Evolutionary conservation across 2,113 vertebrate genomes (phyloP).

Genomic region (Eidolon helvum): DNA sequence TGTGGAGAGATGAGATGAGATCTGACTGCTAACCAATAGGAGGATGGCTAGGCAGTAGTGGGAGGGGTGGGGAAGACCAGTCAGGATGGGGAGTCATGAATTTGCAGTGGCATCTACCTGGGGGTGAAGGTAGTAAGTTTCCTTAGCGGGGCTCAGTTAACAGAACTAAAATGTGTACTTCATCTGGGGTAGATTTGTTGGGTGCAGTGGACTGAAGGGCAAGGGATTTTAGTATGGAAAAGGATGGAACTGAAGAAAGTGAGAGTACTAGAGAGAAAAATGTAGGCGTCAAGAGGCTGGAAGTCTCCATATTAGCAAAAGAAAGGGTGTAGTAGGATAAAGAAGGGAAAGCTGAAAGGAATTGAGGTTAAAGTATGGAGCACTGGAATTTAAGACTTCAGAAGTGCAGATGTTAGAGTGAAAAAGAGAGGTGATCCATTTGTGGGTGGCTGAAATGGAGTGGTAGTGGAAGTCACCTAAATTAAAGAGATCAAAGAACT

Average conservation of each 20-base stretch:
- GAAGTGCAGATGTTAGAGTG: background rate
- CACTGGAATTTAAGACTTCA: background rate
- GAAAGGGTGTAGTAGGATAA: background rate
- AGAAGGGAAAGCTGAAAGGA: too few relatives aligned
- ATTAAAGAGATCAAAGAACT: background rate
- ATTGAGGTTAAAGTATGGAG: background rate
- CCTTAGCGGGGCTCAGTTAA: background rate
- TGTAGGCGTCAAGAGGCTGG: background rate
- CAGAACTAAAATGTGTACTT: background rate
- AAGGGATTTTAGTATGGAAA: background rate
- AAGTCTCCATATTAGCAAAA: background rate
- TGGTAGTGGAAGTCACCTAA: background rate
- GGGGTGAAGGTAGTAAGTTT: background rate
- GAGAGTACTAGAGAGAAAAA: background rate
- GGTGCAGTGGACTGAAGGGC: background rate
- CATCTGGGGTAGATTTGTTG: background rate
- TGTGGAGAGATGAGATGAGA: background rate
- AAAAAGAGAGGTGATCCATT: background rate
- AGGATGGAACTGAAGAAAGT: background rate
- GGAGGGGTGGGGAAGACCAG: accelerated
- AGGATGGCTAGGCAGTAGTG: background rate
- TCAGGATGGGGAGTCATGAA: background rate
- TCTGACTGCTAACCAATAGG: background rate
- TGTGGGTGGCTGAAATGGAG: background rate
- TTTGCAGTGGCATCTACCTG: background rate